phyloP scores from a whole-genome alignment of 2,888 invertebrate species.

The Phaonia tiefii region DNA sequence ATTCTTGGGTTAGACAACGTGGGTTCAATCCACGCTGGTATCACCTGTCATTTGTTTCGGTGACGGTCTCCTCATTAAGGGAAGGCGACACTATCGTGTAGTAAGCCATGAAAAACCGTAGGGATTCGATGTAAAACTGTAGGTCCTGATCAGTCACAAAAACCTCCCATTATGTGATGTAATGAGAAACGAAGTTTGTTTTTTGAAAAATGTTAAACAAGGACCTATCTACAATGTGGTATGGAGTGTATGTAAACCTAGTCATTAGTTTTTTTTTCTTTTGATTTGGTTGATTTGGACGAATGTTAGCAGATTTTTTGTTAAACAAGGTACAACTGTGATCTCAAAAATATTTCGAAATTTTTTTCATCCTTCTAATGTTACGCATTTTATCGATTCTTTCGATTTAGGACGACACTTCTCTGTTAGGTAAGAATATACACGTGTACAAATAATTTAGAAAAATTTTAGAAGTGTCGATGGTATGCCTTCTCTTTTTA shows the following conservation, averaged over 20 bases:
- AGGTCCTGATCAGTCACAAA: too few relatives aligned
- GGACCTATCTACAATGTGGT: too few relatives aligned
- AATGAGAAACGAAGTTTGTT: neutral
- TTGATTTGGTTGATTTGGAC: constrained; percentile 5
- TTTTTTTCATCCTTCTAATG: constrained; percentile 6
- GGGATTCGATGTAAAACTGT: too few relatives aligned
- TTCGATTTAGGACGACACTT: neutral
- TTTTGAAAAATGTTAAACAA: neutral
- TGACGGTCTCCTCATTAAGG: too few relatives aligned
- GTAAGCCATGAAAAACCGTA: too few relatives aligned
- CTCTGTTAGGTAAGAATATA: constrained; percentile 4
- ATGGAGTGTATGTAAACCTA: neutral
- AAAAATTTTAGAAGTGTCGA: constrained; percentile 35
- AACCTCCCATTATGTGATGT: too few relatives aligned
- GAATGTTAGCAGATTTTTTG: constrained; percentile 23
- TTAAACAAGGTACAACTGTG: constrained; percentile 58
- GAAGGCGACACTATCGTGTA: too few relatives aligned
- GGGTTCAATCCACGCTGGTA: too few relatives aligned
- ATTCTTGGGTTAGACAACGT: too few relatives aligned
- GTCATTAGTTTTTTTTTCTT: neutral
- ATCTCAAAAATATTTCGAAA: constrained; percentile 60
- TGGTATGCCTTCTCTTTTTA: constrained; percentile 6
- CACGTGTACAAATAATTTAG: constrained; percentile 39
- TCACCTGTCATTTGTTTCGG: too few relatives aligned
- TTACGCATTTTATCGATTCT: neutral